Evolutionary conservation across 2,113 vertebrate species (phyloP), one percentile per base, ranked within the genome.

Genomic region (Ptilorrhoa leucosticta): DNA sequence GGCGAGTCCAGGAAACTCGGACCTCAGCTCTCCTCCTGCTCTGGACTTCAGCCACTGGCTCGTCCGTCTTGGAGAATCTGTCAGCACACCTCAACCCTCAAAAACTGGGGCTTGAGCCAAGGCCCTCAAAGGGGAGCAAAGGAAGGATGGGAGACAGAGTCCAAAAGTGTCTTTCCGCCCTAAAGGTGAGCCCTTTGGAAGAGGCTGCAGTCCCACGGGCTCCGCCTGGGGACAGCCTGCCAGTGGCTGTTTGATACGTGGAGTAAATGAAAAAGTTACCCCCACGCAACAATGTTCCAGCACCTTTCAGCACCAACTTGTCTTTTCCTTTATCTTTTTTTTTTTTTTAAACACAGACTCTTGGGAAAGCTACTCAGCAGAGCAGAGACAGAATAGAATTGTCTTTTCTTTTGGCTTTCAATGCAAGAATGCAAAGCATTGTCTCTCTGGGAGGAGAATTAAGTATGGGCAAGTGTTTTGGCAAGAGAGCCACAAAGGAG

Each of bases 131-230:
- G 79, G 90, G 90, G 76, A 95, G 85, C 72, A 83, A 83, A 93
- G 90, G 88, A 97, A 96, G 93, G 76, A 96, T 95, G 88, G 94
- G 85, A 96, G 79, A 86, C 3, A 0, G 90, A 88, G 26, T 92
- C 96, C 95, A 96, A 83, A 71, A 90, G 85, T 5, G 30, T 90
- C 90, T 92, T 96, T 96, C 96, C 56, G 27, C 90, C 89, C 92
- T 86, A 50, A 96, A 93, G 94, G 93, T 93, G 92, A 94, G 86
- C 76, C 83, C 90, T 96, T 90, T 96, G 92, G 82, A 96, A 95
- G 15, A 81, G 72, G 75, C 56, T 90, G 2, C 54, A 83, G 83
- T 73, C 76, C 45, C 80, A 33, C 11, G 6, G 0, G 0, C 83
- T 48, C n/a, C 0, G 23, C 71, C 56, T 60, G 69, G 85, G 95